Base-by-base conservation (phyloP, 1,140 invertebrate genomes). In the Ostrea edulis region DNA sequence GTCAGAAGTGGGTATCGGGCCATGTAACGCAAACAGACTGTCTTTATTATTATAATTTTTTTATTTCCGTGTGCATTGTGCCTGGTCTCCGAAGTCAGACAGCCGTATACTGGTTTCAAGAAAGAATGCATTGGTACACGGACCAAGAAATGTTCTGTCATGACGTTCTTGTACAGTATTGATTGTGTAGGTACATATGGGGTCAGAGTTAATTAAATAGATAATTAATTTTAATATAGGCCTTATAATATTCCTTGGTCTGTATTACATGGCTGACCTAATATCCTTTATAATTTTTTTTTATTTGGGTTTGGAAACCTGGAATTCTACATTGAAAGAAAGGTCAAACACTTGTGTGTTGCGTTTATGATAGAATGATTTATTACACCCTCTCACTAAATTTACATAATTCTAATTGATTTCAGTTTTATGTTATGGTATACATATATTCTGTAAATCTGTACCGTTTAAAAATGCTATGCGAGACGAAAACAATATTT, bases 11-110 rank as follows among this genome's bases (percentile, higher is more conserved):
- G 68, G 68, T 77, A 77, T 77, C 22, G 25, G 68, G 68, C 68
- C 68, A 35, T 77, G 68, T 77, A 77, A 77, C 68, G 68, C 55
- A n/a, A 62, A 62, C n/a, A 62, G n/a, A 5, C 55, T 62, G 55
- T 17, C 55, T 20, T 17, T 44, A 44, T 44, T 44, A 44, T 44
- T 44, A 44, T 44, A 2, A 2, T 44, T 62, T 9, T 77, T 25
- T 25, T 77, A 77, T 77, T 77, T 77, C 68, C 68, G 68, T 77
- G 68, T 77, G 68, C 25, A 29, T 77, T 77, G 25, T 35, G 11
- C 1, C 68, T 71, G 68, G 22, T 62, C 68, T 35, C 22, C 5
- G 14, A 25, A 29, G 68, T 35, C 29, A 77, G 68, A 25, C 22
- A 35, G 35, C 9, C 68, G 68, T 77, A 77, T 77, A 77, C 22